These are phyloP conservation scores for Tarsius wallacei DNA, from an alignment of 2,797 vertebrate genomes.

Conservation along the genomic window DNA sequence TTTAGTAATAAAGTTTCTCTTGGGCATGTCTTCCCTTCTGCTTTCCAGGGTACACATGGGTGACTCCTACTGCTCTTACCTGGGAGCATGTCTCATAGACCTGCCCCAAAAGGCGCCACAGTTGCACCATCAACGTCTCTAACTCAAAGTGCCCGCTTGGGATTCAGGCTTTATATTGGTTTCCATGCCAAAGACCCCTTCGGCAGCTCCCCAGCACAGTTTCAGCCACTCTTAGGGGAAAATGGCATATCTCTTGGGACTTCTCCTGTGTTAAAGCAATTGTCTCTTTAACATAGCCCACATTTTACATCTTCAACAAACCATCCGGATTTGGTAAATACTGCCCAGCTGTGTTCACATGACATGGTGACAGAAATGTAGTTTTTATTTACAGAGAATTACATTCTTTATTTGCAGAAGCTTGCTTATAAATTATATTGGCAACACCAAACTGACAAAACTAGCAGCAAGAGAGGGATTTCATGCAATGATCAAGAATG, in stretches of 20 bases:
- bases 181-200: background rate
- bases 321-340: background rate
- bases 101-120: rapidly evolving
- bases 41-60: background rate
- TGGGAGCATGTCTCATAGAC: no score
- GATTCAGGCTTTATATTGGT: background rate
- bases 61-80: background rate
- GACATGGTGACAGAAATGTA: background rate
- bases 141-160: background rate
- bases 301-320: background rate
- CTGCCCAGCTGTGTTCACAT: background rate
- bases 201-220: background rate
- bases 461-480: background rate
- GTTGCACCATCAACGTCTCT: background rate
- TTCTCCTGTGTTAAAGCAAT: background rate
- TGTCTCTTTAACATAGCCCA: background rate
- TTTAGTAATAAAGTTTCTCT: background rate
- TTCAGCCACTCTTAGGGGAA: background rate
- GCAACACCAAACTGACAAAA: no score
- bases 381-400: background rate
- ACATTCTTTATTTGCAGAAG: background rate
- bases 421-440: background rate
- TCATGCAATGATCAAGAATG: background rate
- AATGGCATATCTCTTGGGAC: background rate
- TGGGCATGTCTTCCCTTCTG: background rate